Evolutionary conservation across 2,113 vertebrate genomes (phyloP).

Genomic region (Ceyx margarethae): DNA sequence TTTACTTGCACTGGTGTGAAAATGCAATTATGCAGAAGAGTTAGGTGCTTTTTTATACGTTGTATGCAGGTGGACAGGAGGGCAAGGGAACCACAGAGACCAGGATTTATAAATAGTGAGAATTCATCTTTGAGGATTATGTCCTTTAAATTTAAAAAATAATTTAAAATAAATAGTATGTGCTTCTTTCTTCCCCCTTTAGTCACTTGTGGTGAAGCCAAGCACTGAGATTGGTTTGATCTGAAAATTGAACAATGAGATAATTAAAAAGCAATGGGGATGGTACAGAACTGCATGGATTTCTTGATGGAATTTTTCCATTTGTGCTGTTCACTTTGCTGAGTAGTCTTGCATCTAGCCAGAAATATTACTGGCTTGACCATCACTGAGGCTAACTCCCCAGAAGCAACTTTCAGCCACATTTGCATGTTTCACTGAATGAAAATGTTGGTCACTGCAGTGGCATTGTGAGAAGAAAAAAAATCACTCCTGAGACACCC

Average conservation of each 20-base stretch:
- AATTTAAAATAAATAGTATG: not conserved
- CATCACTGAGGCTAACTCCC: not conserved
- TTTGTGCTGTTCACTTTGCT: not conserved
- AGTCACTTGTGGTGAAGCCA: not conserved
- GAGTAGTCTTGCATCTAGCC: not conserved
- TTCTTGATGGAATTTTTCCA: not conserved
- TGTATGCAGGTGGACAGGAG: not conserved
- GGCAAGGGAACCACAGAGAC: not conserved
- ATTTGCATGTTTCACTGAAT: not conserved
- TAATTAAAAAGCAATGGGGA: not conserved
- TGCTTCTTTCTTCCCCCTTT: not conserved
- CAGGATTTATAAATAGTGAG: not conserved
- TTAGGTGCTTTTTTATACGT: constrained; percentile 22
- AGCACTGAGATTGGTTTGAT: not conserved
- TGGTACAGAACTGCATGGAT: not conserved
- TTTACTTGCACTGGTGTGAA: constrained; percentile 45
- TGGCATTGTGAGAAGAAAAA: not conserved
- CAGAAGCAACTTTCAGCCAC: not conserved
- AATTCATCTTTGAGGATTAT: not conserved
- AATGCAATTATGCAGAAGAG: not conserved
- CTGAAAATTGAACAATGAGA: not conserved
- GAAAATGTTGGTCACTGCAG: not conserved
- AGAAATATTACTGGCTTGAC: not conserved
- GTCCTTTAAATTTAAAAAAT: not conserved
- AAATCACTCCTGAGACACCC: not conserved